phyloP scores from a whole-genome alignment of 2,888 invertebrate species.

The Tinea semifulvella region DNA sequence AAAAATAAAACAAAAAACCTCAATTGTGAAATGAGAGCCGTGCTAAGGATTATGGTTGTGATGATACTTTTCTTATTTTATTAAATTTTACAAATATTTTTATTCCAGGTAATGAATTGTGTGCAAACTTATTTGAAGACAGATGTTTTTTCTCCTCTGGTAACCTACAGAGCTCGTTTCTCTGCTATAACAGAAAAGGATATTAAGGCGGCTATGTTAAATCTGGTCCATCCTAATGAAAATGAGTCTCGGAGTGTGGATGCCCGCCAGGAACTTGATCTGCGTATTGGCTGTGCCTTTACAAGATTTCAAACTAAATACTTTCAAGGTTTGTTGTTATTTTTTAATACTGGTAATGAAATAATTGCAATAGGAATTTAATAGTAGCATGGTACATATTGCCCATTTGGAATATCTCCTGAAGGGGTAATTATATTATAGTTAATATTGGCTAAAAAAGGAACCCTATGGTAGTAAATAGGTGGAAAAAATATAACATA shows the following conservation, averaged over 20 bases:
- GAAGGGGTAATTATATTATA: no score
- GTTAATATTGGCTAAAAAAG: no score
- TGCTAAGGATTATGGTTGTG: no score
- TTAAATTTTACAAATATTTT: background rate
- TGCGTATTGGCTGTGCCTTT: constrained; percentile 98
- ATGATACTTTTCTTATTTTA: background rate
- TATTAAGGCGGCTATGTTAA: constrained; percentile 91
- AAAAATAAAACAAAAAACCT: no score
- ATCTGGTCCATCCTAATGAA: constrained; percentile 88
- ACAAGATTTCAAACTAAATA: constrained; percentile 98
- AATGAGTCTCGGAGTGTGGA: constrained; percentile 96
- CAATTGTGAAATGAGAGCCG: no score
- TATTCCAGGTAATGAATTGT: constrained; percentile 71
- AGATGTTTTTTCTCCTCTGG: constrained; percentile 68
- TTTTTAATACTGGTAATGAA: no score
- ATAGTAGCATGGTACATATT: no score
- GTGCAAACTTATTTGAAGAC: constrained; percentile 78
- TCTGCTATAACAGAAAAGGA: constrained; percentile 98
- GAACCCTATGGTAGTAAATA: no score
- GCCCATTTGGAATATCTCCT: no score
- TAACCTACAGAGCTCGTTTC: constrained; percentile 90
- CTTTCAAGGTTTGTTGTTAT: constrained; percentile 76
- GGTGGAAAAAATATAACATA: no score
- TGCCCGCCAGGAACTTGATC: constrained; percentile 95
- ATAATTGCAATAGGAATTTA: no score